Conservation (phyloP, 2,797 vertebrate species). For the Sebastiscus albofasciatus region DNA sequence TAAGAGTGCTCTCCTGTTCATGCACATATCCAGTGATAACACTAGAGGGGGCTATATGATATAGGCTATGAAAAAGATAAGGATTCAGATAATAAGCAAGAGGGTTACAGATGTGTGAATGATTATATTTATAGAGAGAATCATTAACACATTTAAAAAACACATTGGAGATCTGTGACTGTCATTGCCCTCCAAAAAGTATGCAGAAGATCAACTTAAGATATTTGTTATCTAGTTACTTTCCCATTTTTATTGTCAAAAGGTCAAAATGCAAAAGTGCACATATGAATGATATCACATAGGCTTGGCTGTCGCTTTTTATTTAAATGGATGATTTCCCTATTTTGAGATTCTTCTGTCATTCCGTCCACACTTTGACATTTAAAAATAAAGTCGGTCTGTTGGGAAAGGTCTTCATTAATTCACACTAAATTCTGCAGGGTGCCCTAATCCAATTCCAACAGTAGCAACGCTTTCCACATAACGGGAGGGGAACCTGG, state of each 20-base stretch:
- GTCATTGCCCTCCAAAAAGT: background rate
- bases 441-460: constrained; percentile 12
- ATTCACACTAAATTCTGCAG: constrained; percentile 24
- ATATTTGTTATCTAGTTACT: background rate
- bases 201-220: background rate
- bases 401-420: constrained; percentile 39
- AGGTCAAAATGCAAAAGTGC: background rate
- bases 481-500: background rate
- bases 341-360: constrained; percentile 20
- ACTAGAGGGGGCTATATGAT: constrained; percentile 72
- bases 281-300: background rate
- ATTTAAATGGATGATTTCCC: background rate
- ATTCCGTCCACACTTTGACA: constrained; percentile 24
- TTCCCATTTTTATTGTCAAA: background rate
- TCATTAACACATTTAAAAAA: background rate
- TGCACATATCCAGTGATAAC: constrained; percentile 36
- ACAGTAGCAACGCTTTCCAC: background rate
- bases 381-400: constrained; percentile 44
- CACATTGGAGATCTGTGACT: background rate
- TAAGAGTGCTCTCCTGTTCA: background rate
- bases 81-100: background rate
- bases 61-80: background rate
- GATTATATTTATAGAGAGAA: background rate
- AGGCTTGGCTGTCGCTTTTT: background rate
- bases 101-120: background rate